Conservation (phyloP, 2,797 vertebrate species). For the Sebastes hopkinsi region DNA sequence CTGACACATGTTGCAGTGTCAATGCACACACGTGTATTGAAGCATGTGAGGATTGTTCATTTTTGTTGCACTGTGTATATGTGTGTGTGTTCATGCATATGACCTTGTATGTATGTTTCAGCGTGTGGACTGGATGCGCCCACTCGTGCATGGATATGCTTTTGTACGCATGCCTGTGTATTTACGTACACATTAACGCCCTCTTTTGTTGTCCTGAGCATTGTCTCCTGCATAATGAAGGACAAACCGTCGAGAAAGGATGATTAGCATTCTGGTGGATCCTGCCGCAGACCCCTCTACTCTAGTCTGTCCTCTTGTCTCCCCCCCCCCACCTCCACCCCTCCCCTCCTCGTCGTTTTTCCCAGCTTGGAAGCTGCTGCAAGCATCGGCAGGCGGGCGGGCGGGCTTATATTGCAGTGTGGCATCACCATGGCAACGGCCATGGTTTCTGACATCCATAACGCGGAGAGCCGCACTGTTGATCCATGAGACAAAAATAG, state of each 20-base stretch:
- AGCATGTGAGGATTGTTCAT: background rate
- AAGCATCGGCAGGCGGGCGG: conserved; percentile 59
- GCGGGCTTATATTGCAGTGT: conserved; percentile 83
- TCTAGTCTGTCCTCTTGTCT: conserved; percentile 44
- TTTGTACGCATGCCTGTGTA: conserved; percentile 4
- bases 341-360: conserved; percentile 44
- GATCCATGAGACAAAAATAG: conserved; percentile 78
- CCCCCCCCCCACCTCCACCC: conserved; percentile 35
- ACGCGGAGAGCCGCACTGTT: conserved; percentile 70
- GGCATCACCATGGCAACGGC: conserved; percentile 84
- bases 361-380: conserved; percentile 72
- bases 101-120: conserved; percentile 20
- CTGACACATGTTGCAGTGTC: conserved; percentile 47
- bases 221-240: conserved; percentile 81
- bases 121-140: background rate
- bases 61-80: background rate
- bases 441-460: conserved; percentile 85
- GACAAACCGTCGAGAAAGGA: conserved; percentile 75
- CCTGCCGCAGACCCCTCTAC: conserved; percentile 70
- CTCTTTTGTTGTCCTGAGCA: conserved; percentile 35
- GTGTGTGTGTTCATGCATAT: background rate
- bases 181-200: conserved; percentile 35
- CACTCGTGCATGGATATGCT: conserved; percentile 17
- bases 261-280: conserved; percentile 83
- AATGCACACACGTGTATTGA: background rate